A percentile compares a stretch with the other conserved stretches of the same genome.
Evolutionary conservation across 2,113 vertebrate genomes (phyloP).

Genomic region (Donacobius atricapilla): DNA sequence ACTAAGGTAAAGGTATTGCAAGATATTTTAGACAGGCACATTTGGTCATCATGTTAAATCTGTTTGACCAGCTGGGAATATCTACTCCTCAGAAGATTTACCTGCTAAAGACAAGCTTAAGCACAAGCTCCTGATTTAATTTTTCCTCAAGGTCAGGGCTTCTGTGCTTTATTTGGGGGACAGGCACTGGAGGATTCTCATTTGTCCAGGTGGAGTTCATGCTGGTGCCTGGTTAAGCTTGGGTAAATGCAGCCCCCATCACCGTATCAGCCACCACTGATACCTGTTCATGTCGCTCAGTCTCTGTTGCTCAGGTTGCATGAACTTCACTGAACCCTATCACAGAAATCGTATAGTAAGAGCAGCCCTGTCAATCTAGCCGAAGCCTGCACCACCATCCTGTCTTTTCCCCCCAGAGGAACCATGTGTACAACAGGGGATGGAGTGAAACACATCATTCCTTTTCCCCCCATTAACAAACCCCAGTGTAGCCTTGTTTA

Average conservation of each 20-base stretch:
- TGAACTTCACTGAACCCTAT: neutral
- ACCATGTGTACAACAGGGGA: neutral
- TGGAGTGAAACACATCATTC: fast-evolving
- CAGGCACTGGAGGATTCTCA: neutral
- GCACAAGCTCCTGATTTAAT: neutral
- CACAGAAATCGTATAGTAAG: neutral
- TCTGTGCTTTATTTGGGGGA: neutral
- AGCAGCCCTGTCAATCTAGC: neutral
- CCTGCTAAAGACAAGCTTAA: neutral
- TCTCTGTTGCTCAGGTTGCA: neutral
- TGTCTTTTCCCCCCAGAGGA: neutral
- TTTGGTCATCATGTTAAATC: neutral
- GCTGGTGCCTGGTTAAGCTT: neutral
- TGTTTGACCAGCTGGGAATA: neutral
- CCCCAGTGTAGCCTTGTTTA: neutral
- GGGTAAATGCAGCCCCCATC: neutral
- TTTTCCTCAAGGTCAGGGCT: neutral
- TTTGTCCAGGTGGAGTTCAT: neutral
- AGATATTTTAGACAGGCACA: neutral
- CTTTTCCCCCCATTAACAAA: neutral
- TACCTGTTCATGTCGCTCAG: neutral
- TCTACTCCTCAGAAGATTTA: neutral
- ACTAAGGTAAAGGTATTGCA: neutral
- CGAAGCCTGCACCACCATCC: neutral
- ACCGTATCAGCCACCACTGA: neutral